Conservation (phyloP, 2,797 vertebrate genomes). For the Acanthornis magna region DNA sequence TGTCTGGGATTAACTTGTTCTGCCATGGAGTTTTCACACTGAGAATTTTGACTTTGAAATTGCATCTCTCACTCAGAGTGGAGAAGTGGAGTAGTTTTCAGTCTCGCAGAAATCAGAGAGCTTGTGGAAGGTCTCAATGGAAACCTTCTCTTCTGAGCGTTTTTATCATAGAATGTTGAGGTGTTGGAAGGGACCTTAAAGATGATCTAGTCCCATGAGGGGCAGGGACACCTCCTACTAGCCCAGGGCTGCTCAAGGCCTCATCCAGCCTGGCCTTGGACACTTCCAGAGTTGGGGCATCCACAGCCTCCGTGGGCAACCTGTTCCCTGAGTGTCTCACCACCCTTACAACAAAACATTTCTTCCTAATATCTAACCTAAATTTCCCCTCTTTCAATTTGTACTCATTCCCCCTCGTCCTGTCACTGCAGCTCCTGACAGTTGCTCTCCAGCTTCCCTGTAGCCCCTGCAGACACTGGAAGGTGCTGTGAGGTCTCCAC, state of each 20-base stretch:
- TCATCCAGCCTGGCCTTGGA: not conserved
- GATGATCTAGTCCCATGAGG: not conserved
- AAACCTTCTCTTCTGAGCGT: not conserved
- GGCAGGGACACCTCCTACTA: not conserved
- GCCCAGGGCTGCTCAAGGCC: not conserved
- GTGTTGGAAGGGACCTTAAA: not conserved
- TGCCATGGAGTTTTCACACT: not conserved
- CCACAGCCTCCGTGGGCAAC: not conserved
- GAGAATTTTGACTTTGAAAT: not conserved
- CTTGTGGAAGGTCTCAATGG: rapidly evolving
- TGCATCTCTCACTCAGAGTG: not conserved
- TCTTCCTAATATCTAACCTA: not conserved
- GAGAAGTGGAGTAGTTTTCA: not conserved
- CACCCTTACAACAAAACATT: not conserved
- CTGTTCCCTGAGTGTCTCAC: not conserved
- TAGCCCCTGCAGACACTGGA: not conserved
- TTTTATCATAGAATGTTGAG: too few relatives aligned
- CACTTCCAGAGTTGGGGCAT: not conserved
- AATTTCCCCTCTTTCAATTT: not conserved
- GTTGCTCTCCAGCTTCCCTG: not conserved
- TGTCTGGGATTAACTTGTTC: not conserved
- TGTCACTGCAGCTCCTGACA: not conserved
- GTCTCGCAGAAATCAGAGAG: not conserved
- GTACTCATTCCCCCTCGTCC: not conserved
- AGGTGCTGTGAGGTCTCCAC: not conserved